Evolutionary conservation across 2,797 vertebrate species (phyloP).

Genomic region (Gallirallus australis): DNA sequence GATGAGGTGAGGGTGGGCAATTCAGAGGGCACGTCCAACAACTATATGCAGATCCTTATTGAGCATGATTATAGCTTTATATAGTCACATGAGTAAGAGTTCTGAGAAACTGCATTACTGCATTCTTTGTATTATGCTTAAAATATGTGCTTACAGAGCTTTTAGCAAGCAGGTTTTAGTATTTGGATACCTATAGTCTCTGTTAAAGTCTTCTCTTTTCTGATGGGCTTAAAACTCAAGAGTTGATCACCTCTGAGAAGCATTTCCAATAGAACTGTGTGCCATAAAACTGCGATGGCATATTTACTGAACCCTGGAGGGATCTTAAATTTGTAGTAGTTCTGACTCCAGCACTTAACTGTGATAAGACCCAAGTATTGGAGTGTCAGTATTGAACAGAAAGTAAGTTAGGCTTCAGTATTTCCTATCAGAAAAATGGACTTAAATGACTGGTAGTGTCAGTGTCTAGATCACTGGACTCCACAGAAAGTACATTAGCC

Average conservation of each 20-base stretch:
- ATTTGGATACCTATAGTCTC: neutral
- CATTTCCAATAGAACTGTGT: neutral
- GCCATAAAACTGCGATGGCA: neutral
- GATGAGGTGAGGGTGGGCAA: neutral
- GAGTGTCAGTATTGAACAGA: neutral
- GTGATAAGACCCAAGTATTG: neutral
- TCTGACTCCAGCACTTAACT: neutral
- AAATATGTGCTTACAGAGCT: neutral
- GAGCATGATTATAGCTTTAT: neutral
- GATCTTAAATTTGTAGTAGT: neutral
- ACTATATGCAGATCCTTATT: neutral
- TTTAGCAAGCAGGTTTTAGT: neutral
- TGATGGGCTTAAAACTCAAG: neutral
- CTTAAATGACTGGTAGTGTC: neutral
- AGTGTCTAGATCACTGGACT: neutral
- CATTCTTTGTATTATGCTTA: neutral
- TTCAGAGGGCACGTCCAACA: neutral
- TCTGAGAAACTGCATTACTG: neutral
- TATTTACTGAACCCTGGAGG: neutral
- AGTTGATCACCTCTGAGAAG: neutral
- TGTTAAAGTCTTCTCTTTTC: neutral
- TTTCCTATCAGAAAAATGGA: neutral
- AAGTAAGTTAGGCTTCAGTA: neutral
- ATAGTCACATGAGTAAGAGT: neutral
- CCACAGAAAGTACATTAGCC: neutral